Evolutionary conservation across 2,888 invertebrate genomes (phyloP), one percentile per base, ranked within the genome.

Genomic region (Coronaproctus castanopsis): DNA sequence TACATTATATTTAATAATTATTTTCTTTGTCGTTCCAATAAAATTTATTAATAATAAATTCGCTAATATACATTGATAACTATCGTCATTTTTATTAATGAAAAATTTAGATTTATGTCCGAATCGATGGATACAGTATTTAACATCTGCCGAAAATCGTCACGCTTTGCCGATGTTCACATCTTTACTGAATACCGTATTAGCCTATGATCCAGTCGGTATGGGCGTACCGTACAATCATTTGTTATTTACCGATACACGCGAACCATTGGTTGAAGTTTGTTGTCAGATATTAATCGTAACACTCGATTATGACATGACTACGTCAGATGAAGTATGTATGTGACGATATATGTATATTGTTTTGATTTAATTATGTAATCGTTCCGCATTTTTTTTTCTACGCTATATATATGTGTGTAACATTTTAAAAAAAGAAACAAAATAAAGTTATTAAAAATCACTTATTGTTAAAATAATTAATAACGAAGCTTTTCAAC

Each of bases 161-260:
- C 97, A 98, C 75, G 97, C 96, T 0, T 74, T 98, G 63, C 98
- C 98, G 0, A 79, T 98, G 72, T 99, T 99, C 74, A 99, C 98
- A 0, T 97, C 97, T 0, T 76, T 99, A 18, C 74, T 99, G 65
- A 99, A 99, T 75, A 86, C 92, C 0, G 91, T 97, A 8, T 95
- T 93, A 70, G 87, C 93, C 0, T 98, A 98, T 72, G 95, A 98
- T 75, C 98, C 98, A 0, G 91, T 95, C n/a, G 97, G 98, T 0
- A 81, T 93, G 64, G 97, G 97, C 1, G 79, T 88, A 61, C 98
- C 98, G 0, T 98, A 99, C 75, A 99, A 99, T 76, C 97, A 98
- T 71, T 77, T 98, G 55, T 73, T 98, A 62, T 97, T 97, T 71
- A 82, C 82, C 2, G 97, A 98, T 73, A 85, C 87, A 0, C 75